phyloP scores from a whole-genome alignment of 2,797 vertebrate species.

The Cossypha caffra region DNA sequence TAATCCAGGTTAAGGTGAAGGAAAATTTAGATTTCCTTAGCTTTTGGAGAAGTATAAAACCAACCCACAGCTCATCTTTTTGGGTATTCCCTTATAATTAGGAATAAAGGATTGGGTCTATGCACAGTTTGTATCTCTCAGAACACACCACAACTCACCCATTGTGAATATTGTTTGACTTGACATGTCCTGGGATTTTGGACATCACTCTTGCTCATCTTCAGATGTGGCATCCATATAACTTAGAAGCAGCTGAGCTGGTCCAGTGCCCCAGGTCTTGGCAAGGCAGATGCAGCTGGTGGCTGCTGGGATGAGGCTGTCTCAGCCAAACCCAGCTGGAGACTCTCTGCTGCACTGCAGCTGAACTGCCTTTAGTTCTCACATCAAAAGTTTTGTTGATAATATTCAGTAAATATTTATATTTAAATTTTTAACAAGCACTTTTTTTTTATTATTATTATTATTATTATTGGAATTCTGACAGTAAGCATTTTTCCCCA shows the following conservation, averaged over 20 bases:
- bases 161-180: not conserved
- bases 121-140: not conserved
- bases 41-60: not conserved
- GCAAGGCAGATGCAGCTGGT: not conserved
- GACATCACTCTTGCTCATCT: not conserved
- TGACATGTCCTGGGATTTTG: not conserved
- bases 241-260: not conserved
- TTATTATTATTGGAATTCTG: not conserved
- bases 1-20: not conserved
- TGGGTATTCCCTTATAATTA: not conserved
- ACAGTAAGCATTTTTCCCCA: not conserved
- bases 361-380: not conserved
- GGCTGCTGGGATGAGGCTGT: not conserved
- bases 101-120: not conserved
- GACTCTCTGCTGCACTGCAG: not conserved
- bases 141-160: not conserved
- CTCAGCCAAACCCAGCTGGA: not conserved
- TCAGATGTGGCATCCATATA: not conserved
- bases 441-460: not conserved
- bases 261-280: not conserved
- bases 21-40: not conserved
- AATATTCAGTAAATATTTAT: not conserved
- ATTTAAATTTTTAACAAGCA: not conserved
- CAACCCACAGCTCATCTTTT: not conserved
- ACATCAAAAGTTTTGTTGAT: not conserved